phyloP scores from a whole-genome alignment of 2,888 invertebrate species.

The Philereme vetulata region DNA sequence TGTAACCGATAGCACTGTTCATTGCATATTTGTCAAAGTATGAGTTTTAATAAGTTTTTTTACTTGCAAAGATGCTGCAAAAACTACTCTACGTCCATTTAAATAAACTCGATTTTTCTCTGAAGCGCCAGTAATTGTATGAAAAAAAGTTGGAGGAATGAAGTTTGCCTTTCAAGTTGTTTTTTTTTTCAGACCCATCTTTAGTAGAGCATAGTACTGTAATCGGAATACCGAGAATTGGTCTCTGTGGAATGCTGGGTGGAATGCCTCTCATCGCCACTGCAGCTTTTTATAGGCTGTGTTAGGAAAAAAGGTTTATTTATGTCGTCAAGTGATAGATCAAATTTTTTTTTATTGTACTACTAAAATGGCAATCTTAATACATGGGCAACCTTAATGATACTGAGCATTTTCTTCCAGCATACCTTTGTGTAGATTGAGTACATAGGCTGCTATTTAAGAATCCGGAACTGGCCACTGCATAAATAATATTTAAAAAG shows the following conservation, averaged over 20 bases:
- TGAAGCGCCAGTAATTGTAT: constrained; percentile 28
- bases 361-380: no score
- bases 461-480: no score
- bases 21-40: no score
- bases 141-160: constrained; percentile 57
- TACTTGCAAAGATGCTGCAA: constrained; percentile 11
- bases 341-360: background rate
- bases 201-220: constrained; percentile 47
- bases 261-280: background rate
- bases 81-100: constrained; percentile 26
- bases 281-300: background rate
- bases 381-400: no score
- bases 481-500: no score
- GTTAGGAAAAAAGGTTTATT: background rate
- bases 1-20: no score
- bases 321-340: background rate
- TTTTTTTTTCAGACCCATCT: constrained; percentile 55
- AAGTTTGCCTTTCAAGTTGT: constrained; percentile 58
- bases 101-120: constrained; percentile 35
- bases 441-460: no score
- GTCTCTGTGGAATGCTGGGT: constrained; percentile 22
- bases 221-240: constrained; percentile 45
- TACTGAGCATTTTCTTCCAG: no score
- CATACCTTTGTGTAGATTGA: no score
- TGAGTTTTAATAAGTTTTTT: no score